These are phyloP conservation scores for Mesorhabditis spiculigera DNA, from an alignment of 2,888 invertebrate genomes.

Conservation along the genomic window DNA sequence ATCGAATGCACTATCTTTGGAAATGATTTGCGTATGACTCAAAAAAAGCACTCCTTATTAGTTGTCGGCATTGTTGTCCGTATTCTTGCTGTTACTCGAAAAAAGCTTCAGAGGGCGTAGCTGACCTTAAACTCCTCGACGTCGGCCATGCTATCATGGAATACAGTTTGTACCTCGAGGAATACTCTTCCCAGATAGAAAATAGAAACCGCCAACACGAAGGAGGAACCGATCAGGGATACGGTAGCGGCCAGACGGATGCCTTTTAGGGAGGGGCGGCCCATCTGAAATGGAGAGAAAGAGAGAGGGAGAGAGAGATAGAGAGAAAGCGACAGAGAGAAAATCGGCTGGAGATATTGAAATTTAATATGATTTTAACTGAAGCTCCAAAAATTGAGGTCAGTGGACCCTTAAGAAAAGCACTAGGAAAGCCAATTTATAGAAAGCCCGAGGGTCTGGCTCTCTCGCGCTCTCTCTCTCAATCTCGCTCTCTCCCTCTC, in stretches of 20 bases:
- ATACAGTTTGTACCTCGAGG: neutral
- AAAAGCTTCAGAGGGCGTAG: no score
- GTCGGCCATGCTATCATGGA: neutral
- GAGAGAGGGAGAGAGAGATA: constrained; percentile 8
- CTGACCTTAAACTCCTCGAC: neutral
- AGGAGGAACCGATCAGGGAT: neutral
- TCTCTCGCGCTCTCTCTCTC: no score
- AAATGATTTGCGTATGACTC: no score
- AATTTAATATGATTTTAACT: neutral
- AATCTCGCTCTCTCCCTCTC: no score
- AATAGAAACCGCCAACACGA: neutral
- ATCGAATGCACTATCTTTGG: no score
- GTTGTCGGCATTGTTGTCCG: no score
- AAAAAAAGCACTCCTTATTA: no score
- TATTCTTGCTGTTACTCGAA: no score
- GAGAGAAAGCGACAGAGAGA: constrained; percentile 14
- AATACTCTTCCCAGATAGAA: neutral
- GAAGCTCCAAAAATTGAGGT: neutral
- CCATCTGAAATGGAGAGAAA: constrained; percentile 1
- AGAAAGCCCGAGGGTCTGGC: no score
- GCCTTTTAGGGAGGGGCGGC: no score
- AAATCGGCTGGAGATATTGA: neutral
- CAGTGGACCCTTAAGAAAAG: neutral
- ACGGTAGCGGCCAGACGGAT: neutral
- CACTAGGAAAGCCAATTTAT: no score